phyloP scores from a whole-genome alignment of 2,888 invertebrate genomes.

The Strigamia crassipes region DNA sequence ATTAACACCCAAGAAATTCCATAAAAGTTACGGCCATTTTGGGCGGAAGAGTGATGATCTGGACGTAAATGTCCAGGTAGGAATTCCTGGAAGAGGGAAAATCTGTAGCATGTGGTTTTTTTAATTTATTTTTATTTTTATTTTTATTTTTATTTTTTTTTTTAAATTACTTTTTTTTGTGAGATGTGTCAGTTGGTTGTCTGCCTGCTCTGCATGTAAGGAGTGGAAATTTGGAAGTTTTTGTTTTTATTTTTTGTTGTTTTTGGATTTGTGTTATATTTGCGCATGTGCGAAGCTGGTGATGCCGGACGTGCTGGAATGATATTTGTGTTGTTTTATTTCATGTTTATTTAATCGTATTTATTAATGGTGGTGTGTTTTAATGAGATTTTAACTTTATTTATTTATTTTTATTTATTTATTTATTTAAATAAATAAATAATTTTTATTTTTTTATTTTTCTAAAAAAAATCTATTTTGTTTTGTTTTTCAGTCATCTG shows the following conservation, averaged over 20 bases:
- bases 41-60: not conserved
- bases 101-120: not conserved
- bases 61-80: conserved; percentile 17
- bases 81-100: not conserved
- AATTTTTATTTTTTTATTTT: not conserved
- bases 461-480: not conserved
- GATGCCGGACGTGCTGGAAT: not conserved
- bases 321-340: not conserved
- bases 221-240: not conserved
- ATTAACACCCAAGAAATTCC: conserved; percentile 2
- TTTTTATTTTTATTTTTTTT: not conserved
- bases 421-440: not conserved
- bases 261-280: not conserved
- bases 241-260: not conserved
- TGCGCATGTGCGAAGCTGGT: not conserved
- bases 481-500: not conserved
- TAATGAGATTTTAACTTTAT: too few species aligned
- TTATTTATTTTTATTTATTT: not conserved
- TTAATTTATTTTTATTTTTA: not conserved
- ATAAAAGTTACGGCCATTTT: not conserved
- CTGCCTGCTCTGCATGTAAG: conserved; percentile 29
- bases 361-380: too few species aligned
- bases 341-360: not conserved
- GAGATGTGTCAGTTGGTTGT: not conserved
- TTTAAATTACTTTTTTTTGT: not conserved